Base-by-base conservation (phyloP, 1,140 invertebrate genomes). In the Zaprionus camerounensis region DNA sequence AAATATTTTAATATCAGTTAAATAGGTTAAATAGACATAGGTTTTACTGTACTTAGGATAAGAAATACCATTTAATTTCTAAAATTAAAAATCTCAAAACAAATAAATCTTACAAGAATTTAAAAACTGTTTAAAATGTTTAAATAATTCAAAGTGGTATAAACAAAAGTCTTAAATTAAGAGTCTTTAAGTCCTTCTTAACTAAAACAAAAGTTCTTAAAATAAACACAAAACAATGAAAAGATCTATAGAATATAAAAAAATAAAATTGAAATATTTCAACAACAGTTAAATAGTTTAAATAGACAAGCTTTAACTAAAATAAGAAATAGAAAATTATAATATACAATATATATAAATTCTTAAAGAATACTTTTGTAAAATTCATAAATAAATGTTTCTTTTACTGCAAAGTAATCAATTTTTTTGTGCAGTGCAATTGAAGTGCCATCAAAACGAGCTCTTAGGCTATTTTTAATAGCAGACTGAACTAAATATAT, bases 391-490 rank as follows among this genome's bases (percentile, higher is more conserved):
- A 31, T 31, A 31, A 9, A 31, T 31, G 2, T 7, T 28, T 28
- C 26, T 28, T 28, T 9, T 9, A 9, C 7, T 7, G 6, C 28
- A 31, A 31, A 3, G 0, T 3, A 7, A 7, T 3, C 2, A 46
- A 46, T 9, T 46, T 17, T 46, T 1, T 20, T 9, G 46, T 13
- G 9, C 5, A 13, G 46, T 51, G 46, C n/a, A 49, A 22, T 49
- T 49, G 46, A 9, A 49, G 46, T 11, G 7, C 6, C 46, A 49
- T 6, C 20, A 13, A 38, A 38, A 15, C 36, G 36, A 51, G 46
- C 46, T 51, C 46, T 51, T 51, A 36, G 55, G 61, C 49, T 83
- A 83, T 83, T 83, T 83, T 77, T 72, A 82, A 63, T 58, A 24
- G 26, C 63, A 17, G 71, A 49, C 58, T 56, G 46, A 46, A 51